These are phyloP conservation scores for Lycocerus yunnanus DNA, from an alignment of 2,888 invertebrate genomes.

Conservation along the genomic window DNA sequence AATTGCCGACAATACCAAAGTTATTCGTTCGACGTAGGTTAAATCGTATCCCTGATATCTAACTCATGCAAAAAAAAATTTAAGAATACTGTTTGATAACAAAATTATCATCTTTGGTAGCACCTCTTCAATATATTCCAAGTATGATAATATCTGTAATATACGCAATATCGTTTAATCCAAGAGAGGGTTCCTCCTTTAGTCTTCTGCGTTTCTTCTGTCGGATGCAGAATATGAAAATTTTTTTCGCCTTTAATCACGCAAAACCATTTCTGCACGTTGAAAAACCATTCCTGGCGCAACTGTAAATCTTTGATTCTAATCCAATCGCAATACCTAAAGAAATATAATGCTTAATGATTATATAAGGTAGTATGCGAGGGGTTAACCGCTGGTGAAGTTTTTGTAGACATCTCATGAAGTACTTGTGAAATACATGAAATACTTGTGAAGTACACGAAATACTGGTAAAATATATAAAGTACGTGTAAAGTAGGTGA, in stretches of 20 bases:
- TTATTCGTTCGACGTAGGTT: slow-evolving; percentile 26
- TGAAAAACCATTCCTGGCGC: slow-evolving; percentile 28
- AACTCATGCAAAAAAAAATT: not conserved
- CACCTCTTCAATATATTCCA: not conserved
- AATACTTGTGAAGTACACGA: too few species aligned
- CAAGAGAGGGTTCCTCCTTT: not conserved
- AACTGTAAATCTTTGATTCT: slow-evolving; percentile 35
- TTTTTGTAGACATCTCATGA: too few species aligned
- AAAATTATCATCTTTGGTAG: not conserved
- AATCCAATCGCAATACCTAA: slow-evolving; percentile 37
- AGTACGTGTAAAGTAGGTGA: too few species aligned
- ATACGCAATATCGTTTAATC: not conserved
- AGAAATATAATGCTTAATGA: too few species aligned
- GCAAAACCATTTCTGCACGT: slow-evolving; percentile 32
- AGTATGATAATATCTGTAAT: not conserved
- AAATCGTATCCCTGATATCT: slow-evolving; percentile 26
- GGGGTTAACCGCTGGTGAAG: too few species aligned
- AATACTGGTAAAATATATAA: too few species aligned
- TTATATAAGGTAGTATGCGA: too few species aligned
- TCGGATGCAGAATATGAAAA: slow-evolving; percentile 3
- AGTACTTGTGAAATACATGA: too few species aligned
- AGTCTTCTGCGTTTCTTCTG: not conserved
- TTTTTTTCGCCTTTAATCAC: slow-evolving; percentile 12
- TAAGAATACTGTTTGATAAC: not conserved
- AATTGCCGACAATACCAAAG: slow-evolving; percentile 33